Evolutionary conservation across 2,888 invertebrate species (phyloP).

Genomic region (Desoria tigrina): DNA sequence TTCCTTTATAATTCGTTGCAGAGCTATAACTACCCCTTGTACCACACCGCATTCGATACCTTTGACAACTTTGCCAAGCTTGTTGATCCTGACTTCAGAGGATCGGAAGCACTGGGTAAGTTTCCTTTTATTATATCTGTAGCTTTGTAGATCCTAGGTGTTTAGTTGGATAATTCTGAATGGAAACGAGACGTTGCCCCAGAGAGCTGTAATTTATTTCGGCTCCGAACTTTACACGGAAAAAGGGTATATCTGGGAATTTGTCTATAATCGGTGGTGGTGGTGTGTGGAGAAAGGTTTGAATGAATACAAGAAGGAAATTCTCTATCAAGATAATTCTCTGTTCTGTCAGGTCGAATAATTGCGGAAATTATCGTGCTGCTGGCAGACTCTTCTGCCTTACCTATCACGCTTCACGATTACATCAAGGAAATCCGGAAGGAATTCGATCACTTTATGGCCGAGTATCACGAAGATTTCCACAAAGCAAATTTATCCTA

Average conservation of each 20-base stretch:
- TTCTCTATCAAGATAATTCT: too few species aligned
- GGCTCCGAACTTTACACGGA: too few species aligned
- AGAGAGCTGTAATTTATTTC: too few species aligned
- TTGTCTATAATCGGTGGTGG: too few species aligned
- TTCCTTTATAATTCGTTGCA: slow-evolving; percentile 24
- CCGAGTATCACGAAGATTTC: slow-evolving; percentile 52
- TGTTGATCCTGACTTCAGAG: slow-evolving; percentile 49
- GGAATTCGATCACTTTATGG: slow-evolving; percentile 53
- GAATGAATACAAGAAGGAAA: too few species aligned
- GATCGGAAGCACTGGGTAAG: slow-evolving; percentile 51
- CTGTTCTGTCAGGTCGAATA: slow-evolving; percentile 40
- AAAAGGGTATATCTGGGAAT: too few species aligned
- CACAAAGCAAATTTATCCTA: slow-evolving; percentile 53
- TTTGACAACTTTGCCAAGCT: slow-evolving; percentile 51
- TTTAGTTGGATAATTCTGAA: too few species aligned
- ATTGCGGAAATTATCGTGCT: slow-evolving; percentile 50
- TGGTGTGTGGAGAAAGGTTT: too few species aligned
- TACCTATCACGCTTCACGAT: slow-evolving; percentile 52
- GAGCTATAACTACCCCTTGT: slow-evolving; percentile 52
- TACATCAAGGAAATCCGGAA: slow-evolving; percentile 53
- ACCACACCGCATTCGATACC: slow-evolving; percentile 52
- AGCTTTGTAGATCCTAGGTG: too few species aligned
- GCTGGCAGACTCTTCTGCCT: slow-evolving; percentile 50
- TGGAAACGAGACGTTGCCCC: too few species aligned
- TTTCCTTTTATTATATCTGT: not conserved